Evolutionary conservation across 2,113 vertebrate genomes (phyloP), one percentile per base, ranked within the genome.

Genomic region (Erinaceus europaeus): DNA sequence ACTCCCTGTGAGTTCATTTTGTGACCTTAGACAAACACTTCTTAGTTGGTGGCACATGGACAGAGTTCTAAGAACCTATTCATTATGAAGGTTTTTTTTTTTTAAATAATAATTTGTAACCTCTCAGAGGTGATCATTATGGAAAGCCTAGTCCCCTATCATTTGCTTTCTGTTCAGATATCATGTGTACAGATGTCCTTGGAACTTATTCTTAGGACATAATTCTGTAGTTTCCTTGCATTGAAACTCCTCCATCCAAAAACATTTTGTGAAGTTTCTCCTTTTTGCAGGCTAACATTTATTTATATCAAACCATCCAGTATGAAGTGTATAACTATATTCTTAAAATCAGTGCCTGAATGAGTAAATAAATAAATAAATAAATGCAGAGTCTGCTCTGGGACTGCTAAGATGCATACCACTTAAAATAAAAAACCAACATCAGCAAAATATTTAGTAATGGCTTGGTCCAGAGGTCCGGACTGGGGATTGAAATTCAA

Each of bases 371-470:
- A 91, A 81, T 32, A 52, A 85, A 53, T 44, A 67, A 76, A 52
- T 57, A 27, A 23, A 82, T 48, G 32, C 0, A 32, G 69, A 85
- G 4, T 44, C 75, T 94, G 44, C 23, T 87, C 34, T 87, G 94
- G 79, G 50, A 80, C 17, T 52, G 78, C 23, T 86, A 86, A 96
- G 95, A 92, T 86, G 11, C 65, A 87, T 94, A 96, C 87, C 40
- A 57, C 23, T 92, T 95, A 94, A 96, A 96, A 94, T 73, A 96
- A 94, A 34, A 95, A 90, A 94, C 91, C 38, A 13, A 10, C 83
- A 90, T 92, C 87, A 95, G 91, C 89, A 95, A 93, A 96, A 93
- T 88, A 88, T 86, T 91, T 94, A 93, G 89, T 93, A 62, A 50
- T 94, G 42, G 75, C 91, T 93, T 92, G 79, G 62, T 79, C 85